phyloP scores from a whole-genome alignment of 2,888 invertebrate species.

The Polymixis lichenea region DNA sequence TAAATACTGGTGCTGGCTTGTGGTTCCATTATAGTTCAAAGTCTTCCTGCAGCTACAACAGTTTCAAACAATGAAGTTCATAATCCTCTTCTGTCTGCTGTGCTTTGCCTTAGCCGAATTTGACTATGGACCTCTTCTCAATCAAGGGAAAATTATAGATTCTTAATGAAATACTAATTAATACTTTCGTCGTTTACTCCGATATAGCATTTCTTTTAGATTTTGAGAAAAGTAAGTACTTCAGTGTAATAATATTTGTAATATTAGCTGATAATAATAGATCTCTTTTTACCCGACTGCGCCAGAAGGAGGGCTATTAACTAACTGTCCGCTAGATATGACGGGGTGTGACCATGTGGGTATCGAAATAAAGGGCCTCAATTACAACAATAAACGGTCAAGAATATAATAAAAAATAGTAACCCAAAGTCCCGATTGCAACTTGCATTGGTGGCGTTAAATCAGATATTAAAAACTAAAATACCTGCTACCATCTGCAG shows the following conservation, averaged over 20 bases:
- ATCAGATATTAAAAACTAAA: not conserved
- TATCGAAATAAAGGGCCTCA: not conserved
- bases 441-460: not conserved
- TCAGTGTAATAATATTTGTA: not conserved
- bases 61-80: slow-evolving; percentile 5
- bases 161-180: not conserved
- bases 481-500: not conserved
- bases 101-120: not conserved
- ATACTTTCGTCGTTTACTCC: not conserved
- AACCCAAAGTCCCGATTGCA: too few relatives aligned
- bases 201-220: not conserved
- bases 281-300: not conserved
- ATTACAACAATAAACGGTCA: too few relatives aligned
- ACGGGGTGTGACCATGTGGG: not conserved
- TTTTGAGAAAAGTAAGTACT: not conserved
- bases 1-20: not conserved
- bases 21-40: slow-evolving; percentile 3
- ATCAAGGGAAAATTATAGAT: not conserved
- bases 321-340: too few relatives aligned
- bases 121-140: not conserved
- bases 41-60: not conserved
- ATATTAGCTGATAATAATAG: too few relatives aligned
- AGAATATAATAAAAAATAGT: too few relatives aligned
- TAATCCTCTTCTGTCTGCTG: slow-evolving; percentile 14
- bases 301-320: too few relatives aligned